Evolutionary conservation across 2,888 invertebrate species (phyloP).

Genomic region (Leptinotarsa haldemani): DNA sequence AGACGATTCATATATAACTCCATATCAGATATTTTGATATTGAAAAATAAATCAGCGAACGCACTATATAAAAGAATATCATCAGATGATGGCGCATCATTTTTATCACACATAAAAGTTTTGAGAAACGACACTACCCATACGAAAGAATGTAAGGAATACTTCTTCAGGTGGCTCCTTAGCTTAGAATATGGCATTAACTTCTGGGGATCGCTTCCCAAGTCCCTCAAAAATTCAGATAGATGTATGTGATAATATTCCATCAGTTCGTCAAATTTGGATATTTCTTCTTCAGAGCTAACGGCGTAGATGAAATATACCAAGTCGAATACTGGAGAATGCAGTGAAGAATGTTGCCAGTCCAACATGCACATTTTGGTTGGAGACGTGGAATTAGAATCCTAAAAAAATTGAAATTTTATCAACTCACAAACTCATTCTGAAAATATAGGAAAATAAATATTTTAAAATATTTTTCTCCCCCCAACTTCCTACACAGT

Average conservation of each 20-base stretch:
- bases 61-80: background rate
- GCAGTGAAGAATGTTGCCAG: constrained; percentile 50
- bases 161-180: constrained; percentile 53
- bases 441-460: too few species aligned
- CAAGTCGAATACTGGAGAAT: constrained; percentile 55
- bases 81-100: background rate
- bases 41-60: constrained; percentile 3
- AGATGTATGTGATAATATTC: constrained; percentile 55
- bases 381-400: constrained; percentile 20
- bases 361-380: constrained; percentile 49
- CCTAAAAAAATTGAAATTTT: too few species aligned
- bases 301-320: constrained; percentile 55
- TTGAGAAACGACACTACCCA: background rate
- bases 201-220: constrained; percentile 53
- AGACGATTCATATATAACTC: background rate
- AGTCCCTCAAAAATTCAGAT: constrained; percentile 45
- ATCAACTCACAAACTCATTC: too few species aligned
- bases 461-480: too few species aligned
- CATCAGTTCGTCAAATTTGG: constrained; percentile 52
- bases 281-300: constrained; percentile 49
- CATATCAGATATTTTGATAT: background rate
- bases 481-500: too few species aligned
- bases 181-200: constrained; percentile 55
- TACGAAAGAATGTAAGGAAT: constrained; percentile 34
- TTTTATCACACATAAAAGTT: background rate